Conservation (phyloP, 2,113 vertebrate species). For the Theristicus caerulescens region DNA sequence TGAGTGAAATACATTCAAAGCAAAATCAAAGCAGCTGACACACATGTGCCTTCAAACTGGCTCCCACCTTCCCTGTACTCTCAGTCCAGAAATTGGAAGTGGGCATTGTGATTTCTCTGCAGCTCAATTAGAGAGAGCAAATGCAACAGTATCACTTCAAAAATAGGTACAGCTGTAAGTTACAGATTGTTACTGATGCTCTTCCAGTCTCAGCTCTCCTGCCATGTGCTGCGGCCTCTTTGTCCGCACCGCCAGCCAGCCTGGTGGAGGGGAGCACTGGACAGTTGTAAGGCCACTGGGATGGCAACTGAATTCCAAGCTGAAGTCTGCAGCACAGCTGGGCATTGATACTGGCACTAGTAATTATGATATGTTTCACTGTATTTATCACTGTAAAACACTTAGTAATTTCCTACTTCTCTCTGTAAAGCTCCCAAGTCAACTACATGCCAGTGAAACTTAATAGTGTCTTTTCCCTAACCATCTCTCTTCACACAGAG, state of each 20-base stretch:
- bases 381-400: not conserved
- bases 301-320: not conserved
- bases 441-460: not conserved
- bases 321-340: not conserved
- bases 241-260: not conserved
- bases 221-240: not conserved
- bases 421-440: not conserved
- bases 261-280: accelerated
- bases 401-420: not conserved
- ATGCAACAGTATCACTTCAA: not conserved
- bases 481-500: not conserved
- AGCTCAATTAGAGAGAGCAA: not conserved
- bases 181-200: not conserved
- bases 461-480: not conserved
- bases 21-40: not conserved
- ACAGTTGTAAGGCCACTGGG: not conserved
- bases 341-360: not conserved
- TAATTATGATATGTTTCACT: not conserved
- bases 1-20: not conserved
- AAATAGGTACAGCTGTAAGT: not conserved
- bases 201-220: not conserved
- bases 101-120: not conserved
- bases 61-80: not conserved
- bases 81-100: not conserved
- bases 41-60: not conserved